These are phyloP conservation scores for Nysson spinosus DNA, from an alignment of 2,888 invertebrate species.

Conservation along the genomic window DNA sequence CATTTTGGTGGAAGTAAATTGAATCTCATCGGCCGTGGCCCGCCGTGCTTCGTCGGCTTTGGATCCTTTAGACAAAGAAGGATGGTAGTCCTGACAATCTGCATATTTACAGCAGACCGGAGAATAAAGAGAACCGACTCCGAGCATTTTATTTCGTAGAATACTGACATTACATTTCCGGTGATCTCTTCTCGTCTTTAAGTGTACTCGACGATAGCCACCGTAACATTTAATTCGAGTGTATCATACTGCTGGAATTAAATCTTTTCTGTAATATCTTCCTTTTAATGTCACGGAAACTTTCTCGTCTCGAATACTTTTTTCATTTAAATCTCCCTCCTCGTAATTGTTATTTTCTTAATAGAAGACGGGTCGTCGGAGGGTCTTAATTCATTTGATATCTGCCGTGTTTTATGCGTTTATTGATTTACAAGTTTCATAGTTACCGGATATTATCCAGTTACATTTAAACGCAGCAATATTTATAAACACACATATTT, in stretches of 20 bases:
- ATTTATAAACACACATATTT: no score
- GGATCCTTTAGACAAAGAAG: conserved; percentile 57
- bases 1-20: conserved; percentile 67
- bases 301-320: no score
- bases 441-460: no score
- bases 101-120: conserved; percentile 60
- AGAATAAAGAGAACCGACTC: conserved; percentile 62
- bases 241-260: conserved; percentile 27
- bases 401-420: no score
- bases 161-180: conserved; percentile 54
- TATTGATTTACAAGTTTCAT: no score
- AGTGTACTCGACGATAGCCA: conserved; percentile 27
- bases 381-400: background rate
- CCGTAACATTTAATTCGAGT: conserved; percentile 46
- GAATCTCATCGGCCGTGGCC: conserved; percentile 64
- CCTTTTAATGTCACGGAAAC: conserved; percentile 37
- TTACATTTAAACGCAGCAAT: no score
- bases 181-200: conserved; percentile 19
- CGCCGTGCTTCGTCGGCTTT: conserved; percentile 27
- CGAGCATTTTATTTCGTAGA: conserved; percentile 58
- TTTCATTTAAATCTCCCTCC: background rate
- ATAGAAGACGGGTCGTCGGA: background rate
- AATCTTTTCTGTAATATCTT: conserved; percentile 31
- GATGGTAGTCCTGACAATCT: conserved; percentile 61
- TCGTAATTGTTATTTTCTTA: background rate